Percentiles rank a stretch among this genome's conserved stretches.
These are phyloP conservation scores for Chrysaora quinquecirrha DNA, from an alignment of 30 jellyfish, hydroid and myxozoan species.

Conservation along the genomic window DNA sequence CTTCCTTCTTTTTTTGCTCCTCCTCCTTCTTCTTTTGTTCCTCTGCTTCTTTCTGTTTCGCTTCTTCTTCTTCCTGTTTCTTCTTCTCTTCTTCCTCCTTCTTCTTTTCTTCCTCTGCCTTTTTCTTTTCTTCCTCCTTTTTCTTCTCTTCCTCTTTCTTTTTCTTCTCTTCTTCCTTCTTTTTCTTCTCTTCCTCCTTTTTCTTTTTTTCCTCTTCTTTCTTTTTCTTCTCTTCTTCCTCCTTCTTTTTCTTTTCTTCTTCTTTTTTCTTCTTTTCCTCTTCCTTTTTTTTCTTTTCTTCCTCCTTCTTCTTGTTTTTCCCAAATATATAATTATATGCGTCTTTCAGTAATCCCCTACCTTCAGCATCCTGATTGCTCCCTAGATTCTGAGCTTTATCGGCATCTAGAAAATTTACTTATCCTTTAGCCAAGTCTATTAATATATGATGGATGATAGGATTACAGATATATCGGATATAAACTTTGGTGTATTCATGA, in stretches of 20 bases:
- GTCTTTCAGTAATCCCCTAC: slow-evolving; percentile 28
- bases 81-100: slow-evolving; percentile 60
- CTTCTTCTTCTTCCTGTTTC: slow-evolving; percentile 41
- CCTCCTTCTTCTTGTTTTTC: slow-evolving; percentile 23
- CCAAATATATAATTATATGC: neutral
- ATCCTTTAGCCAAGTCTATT: too few relatives aligned
- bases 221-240: slow-evolving; percentile 33
- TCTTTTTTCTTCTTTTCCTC: slow-evolving; percentile 30
- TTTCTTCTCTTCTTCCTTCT: neutral
- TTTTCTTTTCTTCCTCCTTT: slow-evolving; percentile 32
- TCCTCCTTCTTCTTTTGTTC: slow-evolving; percentile 22
- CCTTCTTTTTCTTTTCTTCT: slow-evolving; percentile 41
- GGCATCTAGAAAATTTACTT: too few relatives aligned
- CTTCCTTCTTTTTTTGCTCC: slow-evolving; percentile 49
- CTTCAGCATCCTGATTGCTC: slow-evolving; percentile 35
- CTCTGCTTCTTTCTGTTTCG: slow-evolving; percentile 39
- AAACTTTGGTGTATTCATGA: too few relatives aligned
- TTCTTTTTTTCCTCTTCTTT: slow-evolving; percentile 36
- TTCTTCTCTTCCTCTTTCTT: slow-evolving; percentile 27
- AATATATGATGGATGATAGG: too few relatives aligned
- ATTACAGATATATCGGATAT: too few relatives aligned
- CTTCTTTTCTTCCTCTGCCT: slow-evolving; percentile 43
- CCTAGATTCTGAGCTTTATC: neutral
- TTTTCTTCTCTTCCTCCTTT: slow-evolving; percentile 10
- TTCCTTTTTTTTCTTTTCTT: slow-evolving; percentile 22